Evolutionary conservation across 1,140 invertebrate genomes (phyloP).

Genomic region (Zaprionus lachaisei): DNA sequence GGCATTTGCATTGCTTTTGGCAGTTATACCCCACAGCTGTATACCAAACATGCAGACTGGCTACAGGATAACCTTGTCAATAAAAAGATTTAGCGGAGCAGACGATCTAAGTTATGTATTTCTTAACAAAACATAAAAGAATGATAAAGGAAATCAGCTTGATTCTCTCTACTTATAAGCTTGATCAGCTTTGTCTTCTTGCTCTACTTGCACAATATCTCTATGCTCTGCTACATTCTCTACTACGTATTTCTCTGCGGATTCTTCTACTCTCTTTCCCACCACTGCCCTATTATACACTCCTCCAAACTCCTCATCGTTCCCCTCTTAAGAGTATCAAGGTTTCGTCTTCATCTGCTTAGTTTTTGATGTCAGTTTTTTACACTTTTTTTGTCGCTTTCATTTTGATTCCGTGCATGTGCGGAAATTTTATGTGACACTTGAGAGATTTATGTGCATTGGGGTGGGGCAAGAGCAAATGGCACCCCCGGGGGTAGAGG

Average conservation of each 20-base stretch:
- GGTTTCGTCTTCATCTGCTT: background rate
- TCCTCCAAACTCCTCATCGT: background rate
- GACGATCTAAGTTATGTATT: no score
- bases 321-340: background rate
- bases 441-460: slow-evolving; percentile 74
- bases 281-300: background rate
- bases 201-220: no score
- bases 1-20: no score
- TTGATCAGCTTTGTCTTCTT: no score
- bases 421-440: slow-evolving; percentile 83
- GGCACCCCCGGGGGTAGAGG: slow-evolving; percentile 1
- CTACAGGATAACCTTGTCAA: no score
- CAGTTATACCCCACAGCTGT: fast-evolving
- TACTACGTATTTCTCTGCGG: no score
- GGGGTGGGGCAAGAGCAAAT: background rate
- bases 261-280: background rate
- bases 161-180: no score
- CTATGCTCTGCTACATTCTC: no score
- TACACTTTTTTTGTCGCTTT: slow-evolving; percentile 38
- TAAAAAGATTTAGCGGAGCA: no score
- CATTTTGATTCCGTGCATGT: slow-evolving; percentile 82
- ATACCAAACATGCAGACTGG: no score
- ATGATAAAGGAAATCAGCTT: no score
- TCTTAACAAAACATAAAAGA: no score
- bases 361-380: slow-evolving; percentile 8